Evolutionary conservation across 2,113 vertebrate genomes (phyloP), one percentile per base, ranked within the genome.

Genomic region (Otocyon megalotis): DNA sequence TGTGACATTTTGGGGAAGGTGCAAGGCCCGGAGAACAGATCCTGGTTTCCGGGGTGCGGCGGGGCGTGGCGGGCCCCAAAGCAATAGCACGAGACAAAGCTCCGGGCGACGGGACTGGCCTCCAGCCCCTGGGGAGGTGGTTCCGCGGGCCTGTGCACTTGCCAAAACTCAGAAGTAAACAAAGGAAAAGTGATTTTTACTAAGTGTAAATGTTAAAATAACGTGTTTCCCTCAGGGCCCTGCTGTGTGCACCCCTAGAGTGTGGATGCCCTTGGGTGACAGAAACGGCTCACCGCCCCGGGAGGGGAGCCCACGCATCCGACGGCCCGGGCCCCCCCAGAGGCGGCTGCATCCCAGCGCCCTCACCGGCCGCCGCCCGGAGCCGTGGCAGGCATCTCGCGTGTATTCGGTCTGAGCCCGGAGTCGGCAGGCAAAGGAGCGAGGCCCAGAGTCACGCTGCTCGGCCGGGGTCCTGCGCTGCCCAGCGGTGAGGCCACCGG

Each of bases 111-210:
- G 26, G 7, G 74, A n/a, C 16, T 1, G 22, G 3, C 7, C 28
- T 11, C 8, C 12, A 0, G 3, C 11, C 3, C 9, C 32, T 2
- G 3, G 17, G 20, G 20, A 0, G 7, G 48, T 8, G 54, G 12
- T 28, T 2, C 3, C 6, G 0, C 0, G 2, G 14, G 8, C 19
- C 35, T 13, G 15, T 0, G 17, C 2, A 0, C 35, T 26, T 4
- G 24, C 26, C 26, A 13, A 16, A 82, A 16, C 60, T 69, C 53
- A 8, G 67, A 48, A 1, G 5, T 9, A 35, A 63, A 56, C 32
- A 56, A 43, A 67, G 54, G 19, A 24, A 35, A 43, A 48, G 22
- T 5, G 72, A 65, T 28, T 35, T 19, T 58, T 15, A 22, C 4
- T 26, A 26, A 12, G 7, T 24, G 12, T 11, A 58, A 60, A 13